phyloP scores from a whole-genome alignment of 2,888 invertebrate genomes.

The Chloroclystis v-ata region DNA sequence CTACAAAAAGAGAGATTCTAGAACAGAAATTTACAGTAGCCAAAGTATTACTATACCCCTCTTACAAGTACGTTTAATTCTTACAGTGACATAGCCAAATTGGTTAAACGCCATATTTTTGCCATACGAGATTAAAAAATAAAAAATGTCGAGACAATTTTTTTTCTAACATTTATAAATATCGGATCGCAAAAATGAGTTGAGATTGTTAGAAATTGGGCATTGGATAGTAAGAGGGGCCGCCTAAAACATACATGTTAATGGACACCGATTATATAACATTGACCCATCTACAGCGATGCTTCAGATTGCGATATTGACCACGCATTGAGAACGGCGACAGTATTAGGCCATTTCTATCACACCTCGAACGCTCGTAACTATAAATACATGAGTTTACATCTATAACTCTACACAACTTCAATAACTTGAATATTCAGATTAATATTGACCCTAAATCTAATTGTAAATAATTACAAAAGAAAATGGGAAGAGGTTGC shows the following conservation, averaged over 20 bases:
- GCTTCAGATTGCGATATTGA: constrained; percentile 10
- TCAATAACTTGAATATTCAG: constrained; percentile 56
- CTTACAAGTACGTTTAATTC: constrained; percentile 4
- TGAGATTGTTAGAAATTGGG: no score
- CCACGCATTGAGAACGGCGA: constrained; percentile 31
- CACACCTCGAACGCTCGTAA: constrained; percentile 41
- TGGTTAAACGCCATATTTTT: no score
- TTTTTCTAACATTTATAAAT: no score
- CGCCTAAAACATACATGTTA: constrained; percentile 28
- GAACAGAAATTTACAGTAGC: constrained; percentile 26
- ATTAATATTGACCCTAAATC: constrained; percentile 55
- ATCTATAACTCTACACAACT: constrained; percentile 63
- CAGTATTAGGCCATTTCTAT: constrained; percentile 60
- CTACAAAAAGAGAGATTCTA: constrained; percentile 35
- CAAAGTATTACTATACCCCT: constrained; percentile 33
- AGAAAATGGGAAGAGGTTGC: constrained; percentile 35
- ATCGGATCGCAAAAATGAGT: no score
- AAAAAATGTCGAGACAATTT: no score
- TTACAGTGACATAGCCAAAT: no score
- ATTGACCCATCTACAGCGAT: constrained; percentile 19
- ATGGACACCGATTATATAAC: constrained; percentile 38
- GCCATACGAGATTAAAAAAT: no score
- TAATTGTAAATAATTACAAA: constrained; percentile 61
- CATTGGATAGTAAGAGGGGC: constrained; percentile 15
- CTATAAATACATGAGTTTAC: constrained; percentile 48